Evolutionary conservation across 1,140 invertebrate species (phyloP).

Genomic region (Gonioctena quinquepunctata): DNA sequence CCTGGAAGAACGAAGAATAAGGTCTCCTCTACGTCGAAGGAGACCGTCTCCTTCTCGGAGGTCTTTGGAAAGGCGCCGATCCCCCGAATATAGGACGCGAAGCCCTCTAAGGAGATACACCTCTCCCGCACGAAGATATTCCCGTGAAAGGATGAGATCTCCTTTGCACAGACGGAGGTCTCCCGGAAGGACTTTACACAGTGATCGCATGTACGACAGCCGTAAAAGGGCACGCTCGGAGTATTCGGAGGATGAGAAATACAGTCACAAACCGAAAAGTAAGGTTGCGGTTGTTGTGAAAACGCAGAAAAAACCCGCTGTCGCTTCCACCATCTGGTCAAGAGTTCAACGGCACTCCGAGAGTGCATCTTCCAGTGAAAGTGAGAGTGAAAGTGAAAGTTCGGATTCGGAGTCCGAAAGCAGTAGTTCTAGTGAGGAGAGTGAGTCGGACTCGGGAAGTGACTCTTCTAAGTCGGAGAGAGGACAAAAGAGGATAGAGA

Average conservation of each 20-base stretch:
- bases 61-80: background rate
- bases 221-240: constrained; percentile 18
- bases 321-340: constrained; percentile 53
- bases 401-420: constrained; percentile 5
- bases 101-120: background rate
- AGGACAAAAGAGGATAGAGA: constrained; percentile 12
- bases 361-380: constrained; percentile 9
- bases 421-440: background rate
- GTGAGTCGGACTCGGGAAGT: constrained; percentile 23
- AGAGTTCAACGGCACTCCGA: constrained; percentile 26
- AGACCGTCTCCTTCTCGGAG: background rate
- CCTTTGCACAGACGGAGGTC: background rate
- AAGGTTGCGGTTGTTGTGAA: constrained; percentile 52
- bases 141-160: background rate
- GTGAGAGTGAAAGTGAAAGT: constrained; percentile 10
- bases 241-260: constrained; percentile 27
- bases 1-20: background rate
- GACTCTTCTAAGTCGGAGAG: constrained; percentile 21
- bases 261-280: constrained; percentile 42
- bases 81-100: background rate
- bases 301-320: constrained; percentile 49
- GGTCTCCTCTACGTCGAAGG: background rate
- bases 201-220: constrained; percentile 18
- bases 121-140: constrained; percentile 3
- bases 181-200: constrained; percentile 25